Evolutionary conservation across 2,113 vertebrate species (phyloP), one percentile per base, ranked within the genome.

Genomic region (Pomatorhinus ruficollis): DNA sequence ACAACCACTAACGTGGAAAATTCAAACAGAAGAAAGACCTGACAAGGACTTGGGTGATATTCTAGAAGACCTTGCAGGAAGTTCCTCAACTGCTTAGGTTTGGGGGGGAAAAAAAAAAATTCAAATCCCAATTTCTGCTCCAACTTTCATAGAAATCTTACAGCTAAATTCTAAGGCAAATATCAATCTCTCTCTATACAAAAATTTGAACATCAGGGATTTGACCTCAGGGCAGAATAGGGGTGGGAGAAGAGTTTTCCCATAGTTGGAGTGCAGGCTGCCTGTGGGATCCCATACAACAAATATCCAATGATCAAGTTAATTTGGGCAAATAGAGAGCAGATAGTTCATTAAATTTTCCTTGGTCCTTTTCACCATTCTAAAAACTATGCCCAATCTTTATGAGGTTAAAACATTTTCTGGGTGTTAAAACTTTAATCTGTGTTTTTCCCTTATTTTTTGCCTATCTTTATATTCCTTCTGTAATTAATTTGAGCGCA

Each of bases 261-360:
- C 9, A 14, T 1, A 13, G 20, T 0, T 27, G 49, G 28, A 49
- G 17, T 39, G 31, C 22, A 47, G 31, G 27, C 15, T 44, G 42
- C 6, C 1, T 9, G 25, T 40, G 17, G 65, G 33, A 59, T 44
- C 25, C 15, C 11, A 23, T 6, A 23, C 0, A 7, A 20, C 3
- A 57, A 50, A 22, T 21, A 68, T 6, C 47, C 47, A 63, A 44
- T 27, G 17, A 57, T 9, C 30, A 42, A 54, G 45, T 56, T 35
- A 24, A 45, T 39, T 57, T 54, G 6, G 7, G 24, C n/a, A 17
- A 69, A 53, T 2, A 75, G 31, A 20, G 6, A 77, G 30, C 14
- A 87, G 35, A 49, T 6, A 77, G 6, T 19, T 74, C 50, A n/a
- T 37, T 66, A 23, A 57, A 42, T 22, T 47, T 76, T 71, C 19